Evolutionary conservation across 2,797 vertebrate species (phyloP).

Genomic region (Poeciliopsis infans): DNA sequence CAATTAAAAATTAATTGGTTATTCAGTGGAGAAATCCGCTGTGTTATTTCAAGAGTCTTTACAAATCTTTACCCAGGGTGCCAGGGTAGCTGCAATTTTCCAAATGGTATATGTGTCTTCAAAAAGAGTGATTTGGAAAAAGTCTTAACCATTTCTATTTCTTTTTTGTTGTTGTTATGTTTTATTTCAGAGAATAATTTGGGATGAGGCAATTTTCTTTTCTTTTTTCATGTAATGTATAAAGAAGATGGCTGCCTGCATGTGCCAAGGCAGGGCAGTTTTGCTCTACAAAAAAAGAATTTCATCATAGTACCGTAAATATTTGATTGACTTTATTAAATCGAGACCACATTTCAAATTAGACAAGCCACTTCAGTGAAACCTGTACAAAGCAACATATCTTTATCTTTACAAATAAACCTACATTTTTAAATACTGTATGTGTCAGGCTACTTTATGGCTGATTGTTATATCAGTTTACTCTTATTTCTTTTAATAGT

Average conservation of each 20-base stretch:
- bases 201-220: not conserved
- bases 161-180: not conserved
- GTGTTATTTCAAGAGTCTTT: not conserved
- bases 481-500: not conserved
- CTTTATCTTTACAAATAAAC: constrained; percentile 2
- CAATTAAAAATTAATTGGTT: not conserved
- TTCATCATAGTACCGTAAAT: not conserved
- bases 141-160: not conserved
- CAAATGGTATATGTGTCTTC: not conserved
- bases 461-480: not conserved
- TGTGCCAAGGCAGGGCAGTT: not conserved
- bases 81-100: not conserved
- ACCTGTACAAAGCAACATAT: not conserved
- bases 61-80: not conserved
- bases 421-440: not conserved
- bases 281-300: not conserved
- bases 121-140: not conserved
- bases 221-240: not conserved
- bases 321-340: not conserved
- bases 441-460: not conserved
- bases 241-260: not conserved
- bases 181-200: not conserved
- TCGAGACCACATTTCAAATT: not conserved
- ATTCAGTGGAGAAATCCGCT: not conserved
- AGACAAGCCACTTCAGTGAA: not conserved